phyloP scores from a whole-genome alignment of 2,888 invertebrate species.

The Phymatocera aterrima region DNA sequence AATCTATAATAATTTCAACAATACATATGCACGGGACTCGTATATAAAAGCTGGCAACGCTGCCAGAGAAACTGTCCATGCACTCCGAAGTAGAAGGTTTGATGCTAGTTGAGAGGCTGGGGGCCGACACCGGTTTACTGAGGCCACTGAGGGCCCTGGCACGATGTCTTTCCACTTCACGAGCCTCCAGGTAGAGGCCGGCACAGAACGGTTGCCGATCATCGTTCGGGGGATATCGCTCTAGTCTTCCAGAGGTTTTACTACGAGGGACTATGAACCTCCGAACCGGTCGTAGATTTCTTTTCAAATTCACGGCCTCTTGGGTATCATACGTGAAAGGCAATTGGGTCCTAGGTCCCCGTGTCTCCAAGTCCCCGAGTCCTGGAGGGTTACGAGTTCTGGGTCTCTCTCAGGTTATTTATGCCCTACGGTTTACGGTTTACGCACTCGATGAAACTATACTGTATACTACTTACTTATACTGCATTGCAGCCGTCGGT shows the following conservation, averaged over 20 bases:
- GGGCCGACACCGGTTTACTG: constrained; percentile 45
- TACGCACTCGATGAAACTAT: constrained; percentile 10
- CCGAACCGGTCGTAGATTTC: constrained; percentile 40
- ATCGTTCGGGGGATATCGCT: constrained; percentile 38
- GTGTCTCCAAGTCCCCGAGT: neutral
- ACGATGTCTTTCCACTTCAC: constrained; percentile 57
- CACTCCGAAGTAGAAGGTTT: constrained; percentile 42
- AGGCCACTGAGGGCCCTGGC: constrained; percentile 41
- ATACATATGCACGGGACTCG: too few relatives aligned
- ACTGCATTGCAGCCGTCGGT: too few relatives aligned
- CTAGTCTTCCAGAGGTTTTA: constrained; percentile 29
- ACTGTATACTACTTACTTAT: too few relatives aligned
- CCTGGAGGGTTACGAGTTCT: neutral
- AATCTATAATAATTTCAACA: too few relatives aligned
- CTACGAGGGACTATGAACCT: neutral
- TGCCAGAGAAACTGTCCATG: constrained; percentile 41
- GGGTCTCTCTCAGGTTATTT: neutral
- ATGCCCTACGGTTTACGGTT: neutral
- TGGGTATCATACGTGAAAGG: neutral
- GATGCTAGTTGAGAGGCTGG: constrained; percentile 46
- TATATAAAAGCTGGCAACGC: constrained; percentile 43
- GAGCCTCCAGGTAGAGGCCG: constrained; percentile 66
- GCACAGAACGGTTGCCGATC: constrained; percentile 48
- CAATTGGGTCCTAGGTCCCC: neutral
- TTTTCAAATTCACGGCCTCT: constrained; percentile 37